Percentiles rank a stretch among this genome's conserved stretches.
phyloP scores from a whole-genome alignment of 2,888 invertebrate genomes.

The Flexamia atlantica region DNA sequence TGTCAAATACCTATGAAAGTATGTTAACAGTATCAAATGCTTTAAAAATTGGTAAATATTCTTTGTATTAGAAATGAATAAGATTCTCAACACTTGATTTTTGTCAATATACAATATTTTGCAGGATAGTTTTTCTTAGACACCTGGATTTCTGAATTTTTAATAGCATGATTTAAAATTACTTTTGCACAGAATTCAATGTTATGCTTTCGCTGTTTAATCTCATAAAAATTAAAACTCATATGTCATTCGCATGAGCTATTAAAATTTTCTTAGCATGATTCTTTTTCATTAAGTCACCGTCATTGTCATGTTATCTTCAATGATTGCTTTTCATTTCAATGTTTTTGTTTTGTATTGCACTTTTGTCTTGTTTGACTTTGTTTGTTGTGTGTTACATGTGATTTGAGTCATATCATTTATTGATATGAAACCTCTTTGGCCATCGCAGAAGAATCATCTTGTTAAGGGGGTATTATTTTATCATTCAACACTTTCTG shows the following conservation, averaged over 20 bases:
- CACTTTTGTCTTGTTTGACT: constrained; percentile 32
- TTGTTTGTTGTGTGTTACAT: constrained; percentile 48
- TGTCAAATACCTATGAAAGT: too few relatives aligned
- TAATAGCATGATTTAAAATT: background rate
- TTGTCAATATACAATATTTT: too few relatives aligned
- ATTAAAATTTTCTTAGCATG: background rate
- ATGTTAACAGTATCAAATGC: too few relatives aligned
- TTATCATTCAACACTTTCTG: constrained; percentile 25
- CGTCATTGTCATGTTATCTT: constrained; percentile 1
- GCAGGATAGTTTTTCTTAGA: too few relatives aligned
- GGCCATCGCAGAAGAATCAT: background rate
- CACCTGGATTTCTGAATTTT: too few relatives aligned
- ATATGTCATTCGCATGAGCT: background rate
- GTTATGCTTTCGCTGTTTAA: background rate
- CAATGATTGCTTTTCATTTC: background rate
- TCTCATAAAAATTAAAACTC: background rate
- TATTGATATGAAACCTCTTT: constrained; percentile 28
- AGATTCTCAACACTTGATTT: too few relatives aligned
- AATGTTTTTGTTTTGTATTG: constrained; percentile 3
- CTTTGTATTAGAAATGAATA: too few relatives aligned
- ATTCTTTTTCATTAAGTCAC: background rate
- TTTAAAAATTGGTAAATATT: too few relatives aligned
- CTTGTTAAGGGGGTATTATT: constrained; percentile 50
- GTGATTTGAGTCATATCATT: constrained; percentile 41
- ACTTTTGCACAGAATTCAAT: background rate